phyloP scores from a whole-genome alignment of 30 jellyfish, hydroid and myxozoan species.

The Clytia hemisphaerica region DNA sequence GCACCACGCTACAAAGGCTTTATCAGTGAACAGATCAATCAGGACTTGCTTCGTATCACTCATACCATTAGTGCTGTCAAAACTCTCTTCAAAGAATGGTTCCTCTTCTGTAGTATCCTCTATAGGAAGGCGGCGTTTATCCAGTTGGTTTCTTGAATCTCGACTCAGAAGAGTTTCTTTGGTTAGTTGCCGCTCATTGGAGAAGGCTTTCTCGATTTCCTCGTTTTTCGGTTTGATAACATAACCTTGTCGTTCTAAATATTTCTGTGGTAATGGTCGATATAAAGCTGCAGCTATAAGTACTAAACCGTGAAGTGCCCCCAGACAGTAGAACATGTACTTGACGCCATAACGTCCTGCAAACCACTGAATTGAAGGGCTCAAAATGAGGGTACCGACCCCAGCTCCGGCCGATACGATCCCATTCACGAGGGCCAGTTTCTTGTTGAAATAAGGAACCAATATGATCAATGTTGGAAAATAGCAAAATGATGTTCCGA shows the following conservation, averaged over 20 bases:
- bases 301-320: conserved; percentile 47
- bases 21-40: conserved; percentile 43
- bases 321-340: conserved; percentile 55
- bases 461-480: conserved; percentile 86
- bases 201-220: neutral
- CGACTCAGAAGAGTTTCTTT: conserved; percentile 1
- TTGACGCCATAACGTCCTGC: conserved; percentile 49
- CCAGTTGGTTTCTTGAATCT: neutral
- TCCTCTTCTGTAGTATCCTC: neutral
- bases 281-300: conserved; percentile 63
- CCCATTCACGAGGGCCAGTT: conserved; percentile 96
- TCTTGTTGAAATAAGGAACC: conserved; percentile 84
- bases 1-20: conserved; percentile 79
- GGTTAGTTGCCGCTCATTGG: neutral
- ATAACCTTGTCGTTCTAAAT: conserved; percentile 38
- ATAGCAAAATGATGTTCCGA: conserved; percentile 94
- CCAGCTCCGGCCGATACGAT: conserved; percentile 98
- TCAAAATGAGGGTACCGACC: conserved; percentile 81
- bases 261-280: conserved; percentile 66
- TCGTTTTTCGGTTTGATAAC: neutral
- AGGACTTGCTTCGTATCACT: neutral
- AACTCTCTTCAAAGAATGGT: neutral
- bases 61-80: neutral
- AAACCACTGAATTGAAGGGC: conserved; percentile 75
- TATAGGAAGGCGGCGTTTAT: neutral